A percentile compares a stretch with the other conserved stretches of the same genome.
phyloP scores from a whole-genome alignment of 2,113 vertebrate genomes.

The Cepphus grylle region DNA sequence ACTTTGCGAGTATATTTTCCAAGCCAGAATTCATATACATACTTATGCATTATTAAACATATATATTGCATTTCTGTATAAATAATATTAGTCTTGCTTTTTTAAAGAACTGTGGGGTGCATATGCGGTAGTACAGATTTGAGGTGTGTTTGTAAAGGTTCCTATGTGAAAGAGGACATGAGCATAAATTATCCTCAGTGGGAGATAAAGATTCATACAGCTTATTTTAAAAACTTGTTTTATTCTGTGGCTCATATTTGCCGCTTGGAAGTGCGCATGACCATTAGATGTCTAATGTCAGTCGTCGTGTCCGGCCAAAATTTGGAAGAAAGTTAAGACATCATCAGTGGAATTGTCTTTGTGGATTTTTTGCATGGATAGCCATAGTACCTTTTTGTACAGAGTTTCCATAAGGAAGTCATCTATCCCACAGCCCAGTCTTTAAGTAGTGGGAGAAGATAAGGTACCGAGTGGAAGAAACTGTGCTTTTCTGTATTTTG shows the following conservation, averaged over 20 bases:
- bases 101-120: background rate
- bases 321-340: background rate
- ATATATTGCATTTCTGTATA: background rate
- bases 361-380: background rate
- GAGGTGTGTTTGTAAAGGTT: background rate
- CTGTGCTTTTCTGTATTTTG: background rate
- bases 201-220: background rate
- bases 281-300: background rate
- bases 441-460: background rate
- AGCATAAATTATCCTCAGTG: background rate
- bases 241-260: background rate
- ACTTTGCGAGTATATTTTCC: background rate
- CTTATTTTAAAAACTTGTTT: background rate
- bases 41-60: background rate
- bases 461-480: background rate
- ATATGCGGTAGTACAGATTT: background rate
- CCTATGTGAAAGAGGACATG: background rate
- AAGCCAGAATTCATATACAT: accelerated
- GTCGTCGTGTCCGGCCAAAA: background rate
- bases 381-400: background rate
- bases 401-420: background rate
- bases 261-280: background rate
- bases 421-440: background rate
- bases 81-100: background rate
- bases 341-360: background rate